Conservation (phyloP, 2,113 vertebrate genomes). For the Dasyprocta punctata region DNA sequence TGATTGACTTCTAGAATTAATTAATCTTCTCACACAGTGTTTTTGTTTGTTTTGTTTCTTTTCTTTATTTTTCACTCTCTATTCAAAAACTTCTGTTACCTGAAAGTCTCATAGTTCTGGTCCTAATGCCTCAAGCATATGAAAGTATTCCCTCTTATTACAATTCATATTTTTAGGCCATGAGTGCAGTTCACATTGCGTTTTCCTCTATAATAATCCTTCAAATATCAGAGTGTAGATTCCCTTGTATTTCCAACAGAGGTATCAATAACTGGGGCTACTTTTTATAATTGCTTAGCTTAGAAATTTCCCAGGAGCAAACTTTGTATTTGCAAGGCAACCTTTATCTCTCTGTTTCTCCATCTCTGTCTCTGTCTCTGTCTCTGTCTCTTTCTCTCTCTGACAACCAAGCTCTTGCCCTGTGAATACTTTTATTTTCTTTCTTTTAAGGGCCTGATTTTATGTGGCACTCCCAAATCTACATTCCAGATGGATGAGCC, state of each 20-base stretch:
- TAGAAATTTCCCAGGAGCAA: background rate
- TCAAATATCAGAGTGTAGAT: background rate
- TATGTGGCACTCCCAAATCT: background rate
- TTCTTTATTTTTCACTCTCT: background rate
- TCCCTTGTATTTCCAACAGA: background rate
- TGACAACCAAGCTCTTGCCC: background rate
- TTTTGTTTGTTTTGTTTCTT: too few relatives aligned
- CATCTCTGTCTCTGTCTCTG: accelerated
- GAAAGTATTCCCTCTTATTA: background rate
- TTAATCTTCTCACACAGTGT: background rate
- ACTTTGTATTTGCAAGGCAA: background rate
- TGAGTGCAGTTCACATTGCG: background rate
- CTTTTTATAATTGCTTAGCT: background rate
- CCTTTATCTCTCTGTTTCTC: background rate
- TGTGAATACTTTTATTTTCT: background rate
- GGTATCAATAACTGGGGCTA: background rate
- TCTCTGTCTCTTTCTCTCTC: too few relatives aligned
- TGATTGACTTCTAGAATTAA: background rate
- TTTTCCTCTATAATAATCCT: background rate
- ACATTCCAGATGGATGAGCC: background rate
- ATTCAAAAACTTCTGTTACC: background rate
- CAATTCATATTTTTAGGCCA: background rate
- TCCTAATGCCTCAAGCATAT: background rate
- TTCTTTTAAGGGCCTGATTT: background rate
- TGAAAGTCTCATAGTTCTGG: background rate